Conservation (phyloP, 2,797 vertebrate genomes). For the Enteromius fasciolatus region DNA sequence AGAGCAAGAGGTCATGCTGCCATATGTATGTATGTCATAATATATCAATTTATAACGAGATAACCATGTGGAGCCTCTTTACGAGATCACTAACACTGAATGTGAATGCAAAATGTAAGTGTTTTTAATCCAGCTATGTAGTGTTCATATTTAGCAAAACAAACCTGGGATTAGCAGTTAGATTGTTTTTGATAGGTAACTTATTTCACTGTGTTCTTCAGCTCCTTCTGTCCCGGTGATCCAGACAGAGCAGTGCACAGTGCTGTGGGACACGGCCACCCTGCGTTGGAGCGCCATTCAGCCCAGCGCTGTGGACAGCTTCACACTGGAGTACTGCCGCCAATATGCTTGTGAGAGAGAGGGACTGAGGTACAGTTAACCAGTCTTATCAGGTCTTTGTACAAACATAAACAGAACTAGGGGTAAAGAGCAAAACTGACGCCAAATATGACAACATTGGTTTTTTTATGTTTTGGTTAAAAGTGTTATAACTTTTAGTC, state of each 20-base stretch:
- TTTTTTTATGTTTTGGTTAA: background rate
- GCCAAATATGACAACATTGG: background rate
- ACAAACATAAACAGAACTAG: background rate
- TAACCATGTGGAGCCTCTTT: background rate
- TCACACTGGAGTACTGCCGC: slow-evolving; percentile 92
- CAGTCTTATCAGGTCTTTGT: background rate
- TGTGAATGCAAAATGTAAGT: background rate
- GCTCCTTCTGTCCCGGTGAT: slow-evolving; percentile 88
- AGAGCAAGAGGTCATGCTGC: slow-evolving; percentile 20
- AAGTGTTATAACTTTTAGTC: background rate
- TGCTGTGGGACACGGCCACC: slow-evolving; percentile 87
- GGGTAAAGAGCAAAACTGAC: background rate
- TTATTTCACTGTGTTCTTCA: slow-evolving; percentile 62
- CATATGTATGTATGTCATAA: slow-evolving; percentile 11
- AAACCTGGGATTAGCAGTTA: background rate
- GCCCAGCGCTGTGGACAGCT: slow-evolving; percentile 74
- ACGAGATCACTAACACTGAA: background rate
- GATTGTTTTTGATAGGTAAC: background rate
- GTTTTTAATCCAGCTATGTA: background rate
- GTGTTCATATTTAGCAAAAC: background rate
- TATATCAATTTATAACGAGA: slow-evolving; percentile 12
- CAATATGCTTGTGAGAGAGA: slow-evolving; percentile 91
- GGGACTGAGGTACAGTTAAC: slow-evolving; percentile 87
- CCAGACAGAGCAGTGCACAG: slow-evolving; percentile 82
- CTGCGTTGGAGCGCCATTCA: slow-evolving; percentile 82